A percentile compares a stretch with the other conserved stretches of the same genome.
Evolutionary conservation across 2,113 vertebrate genomes (phyloP).

Genomic region (Indri indri): DNA sequence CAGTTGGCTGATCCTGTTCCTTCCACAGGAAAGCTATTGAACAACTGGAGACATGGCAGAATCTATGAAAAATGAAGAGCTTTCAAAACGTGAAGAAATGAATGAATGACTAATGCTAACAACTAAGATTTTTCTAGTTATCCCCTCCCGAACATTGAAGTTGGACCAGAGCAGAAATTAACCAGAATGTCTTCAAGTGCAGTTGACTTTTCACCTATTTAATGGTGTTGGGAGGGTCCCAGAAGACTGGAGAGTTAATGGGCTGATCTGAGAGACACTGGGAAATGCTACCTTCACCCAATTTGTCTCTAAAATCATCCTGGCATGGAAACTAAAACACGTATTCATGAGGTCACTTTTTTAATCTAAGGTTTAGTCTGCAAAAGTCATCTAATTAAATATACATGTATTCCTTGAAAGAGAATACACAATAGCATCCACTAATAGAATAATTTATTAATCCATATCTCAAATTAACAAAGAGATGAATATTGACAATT

Average conservation of each 20-base stretch:
- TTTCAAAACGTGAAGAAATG: background rate
- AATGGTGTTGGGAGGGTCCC: background rate
- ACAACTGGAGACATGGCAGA: background rate
- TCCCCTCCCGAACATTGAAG: background rate
- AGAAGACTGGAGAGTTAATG: background rate
- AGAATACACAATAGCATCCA: background rate
- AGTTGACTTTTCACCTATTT: background rate
- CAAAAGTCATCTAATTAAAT: slow-evolving; percentile 16
- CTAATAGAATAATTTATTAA: background rate
- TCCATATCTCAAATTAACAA: background rate
- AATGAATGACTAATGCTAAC: background rate
- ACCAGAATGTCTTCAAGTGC: background rate
- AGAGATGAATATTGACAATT: background rate
- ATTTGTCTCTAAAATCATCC: slow-evolving; percentile 1
- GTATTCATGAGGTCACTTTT: background rate
- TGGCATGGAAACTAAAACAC: background rate
- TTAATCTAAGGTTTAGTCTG: background rate
- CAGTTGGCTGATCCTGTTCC: slow-evolving; percentile 43
- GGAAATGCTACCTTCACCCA: background rate
- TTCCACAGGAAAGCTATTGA: slow-evolving; percentile 42
- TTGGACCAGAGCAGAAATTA: background rate
- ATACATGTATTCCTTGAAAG: background rate
- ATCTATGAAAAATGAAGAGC: slow-evolving; percentile 10
- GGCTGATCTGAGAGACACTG: background rate
- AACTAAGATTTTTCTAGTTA: background rate